Evolutionary conservation across 2,888 invertebrate species (phyloP).

Genomic region (Vanessa cardui): DNA sequence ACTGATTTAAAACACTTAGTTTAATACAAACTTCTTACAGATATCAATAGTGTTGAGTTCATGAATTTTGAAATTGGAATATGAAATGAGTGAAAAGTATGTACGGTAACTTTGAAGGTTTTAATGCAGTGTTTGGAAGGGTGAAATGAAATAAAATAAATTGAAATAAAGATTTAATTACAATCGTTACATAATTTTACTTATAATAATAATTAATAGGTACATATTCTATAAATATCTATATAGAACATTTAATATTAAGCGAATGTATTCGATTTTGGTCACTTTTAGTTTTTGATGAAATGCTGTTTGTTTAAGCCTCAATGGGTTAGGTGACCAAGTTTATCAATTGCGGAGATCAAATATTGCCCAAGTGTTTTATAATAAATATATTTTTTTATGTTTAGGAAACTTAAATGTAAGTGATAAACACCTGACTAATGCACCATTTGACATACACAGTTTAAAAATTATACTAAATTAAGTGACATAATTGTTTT

Average conservation of each 20-base stretch:
- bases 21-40: too few relatives aligned
- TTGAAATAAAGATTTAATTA: constrained; percentile 83
- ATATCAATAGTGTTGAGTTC: not conserved
- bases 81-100: not conserved
- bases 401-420: not conserved
- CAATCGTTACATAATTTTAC: constrained; percentile 81
- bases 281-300: constrained; percentile 64
- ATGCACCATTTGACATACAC: constrained; percentile 15
- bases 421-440: constrained; percentile 12
- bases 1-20: not conserved
- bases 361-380: constrained; percentile 10
- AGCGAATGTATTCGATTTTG: constrained; percentile 81
- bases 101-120: not conserved
- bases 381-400: constrained; percentile 7
- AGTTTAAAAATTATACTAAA: constrained; percentile 6
- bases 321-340: constrained; percentile 41
- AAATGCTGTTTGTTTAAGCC: constrained; percentile 35
- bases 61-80: not conserved
- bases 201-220: constrained; percentile 80
- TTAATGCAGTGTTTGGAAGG: not conserved
- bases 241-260: constrained; percentile 81
- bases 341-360: constrained; percentile 2
- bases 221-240: constrained; percentile 81
- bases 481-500: constrained; percentile 1
- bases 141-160: constrained; percentile 56